These are phyloP conservation scores for Eclectus roratus DNA, from an alignment of 2,113 vertebrate species.

Conservation along the genomic window DNA sequence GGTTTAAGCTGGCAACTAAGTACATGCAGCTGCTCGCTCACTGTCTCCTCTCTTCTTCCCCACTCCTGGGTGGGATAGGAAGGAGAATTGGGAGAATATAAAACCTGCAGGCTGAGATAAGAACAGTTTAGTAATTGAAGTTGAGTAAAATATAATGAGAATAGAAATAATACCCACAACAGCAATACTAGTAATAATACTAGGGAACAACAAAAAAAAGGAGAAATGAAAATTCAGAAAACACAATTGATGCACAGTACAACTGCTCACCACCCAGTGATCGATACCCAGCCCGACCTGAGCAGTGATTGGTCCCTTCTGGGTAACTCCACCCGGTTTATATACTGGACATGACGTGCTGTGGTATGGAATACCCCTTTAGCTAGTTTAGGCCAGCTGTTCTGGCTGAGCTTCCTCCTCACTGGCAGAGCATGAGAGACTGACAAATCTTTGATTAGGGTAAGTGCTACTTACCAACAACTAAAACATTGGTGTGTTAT, in stretches of 20 bases:
- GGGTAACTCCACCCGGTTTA: background rate
- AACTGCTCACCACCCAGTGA: background rate
- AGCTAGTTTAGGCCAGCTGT: background rate
- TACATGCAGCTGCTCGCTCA: background rate
- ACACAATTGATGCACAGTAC: background rate
- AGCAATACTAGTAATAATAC: background rate
- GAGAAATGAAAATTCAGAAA: background rate
- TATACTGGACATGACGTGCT: background rate
- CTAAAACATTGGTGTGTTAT: background rate
- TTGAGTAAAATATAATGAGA: background rate
- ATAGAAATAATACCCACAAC: background rate
- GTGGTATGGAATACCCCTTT: background rate
- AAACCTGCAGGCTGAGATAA: background rate
- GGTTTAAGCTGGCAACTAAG: background rate
- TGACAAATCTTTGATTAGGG: background rate
- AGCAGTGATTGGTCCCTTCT: background rate
- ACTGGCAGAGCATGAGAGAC: background rate
- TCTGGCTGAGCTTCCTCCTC: background rate
- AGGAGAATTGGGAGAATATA: background rate
- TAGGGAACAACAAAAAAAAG: background rate
- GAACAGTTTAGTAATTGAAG: background rate
- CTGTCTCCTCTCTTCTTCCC: background rate
- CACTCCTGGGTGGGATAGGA: background rate
- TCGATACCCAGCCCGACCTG: background rate
- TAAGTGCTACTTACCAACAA: background rate